Percentiles rank a stretch among this genome's conserved stretches.
Evolutionary conservation across 2,113 vertebrate species (phyloP).

Genomic region (Sinocyclocheilus maitianheensis): DNA sequence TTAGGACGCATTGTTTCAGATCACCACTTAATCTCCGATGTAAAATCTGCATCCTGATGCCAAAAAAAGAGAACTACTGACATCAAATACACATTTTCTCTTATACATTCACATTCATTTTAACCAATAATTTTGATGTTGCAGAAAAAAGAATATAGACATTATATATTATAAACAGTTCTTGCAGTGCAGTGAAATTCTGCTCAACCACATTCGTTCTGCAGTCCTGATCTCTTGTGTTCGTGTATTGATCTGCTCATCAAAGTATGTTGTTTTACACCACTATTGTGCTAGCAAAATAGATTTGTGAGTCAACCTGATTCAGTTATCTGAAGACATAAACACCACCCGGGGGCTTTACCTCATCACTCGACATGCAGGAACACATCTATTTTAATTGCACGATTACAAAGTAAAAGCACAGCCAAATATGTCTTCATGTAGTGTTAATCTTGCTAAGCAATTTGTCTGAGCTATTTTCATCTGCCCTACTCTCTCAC

Average conservation of each 20-base stretch:
- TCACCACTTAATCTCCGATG: neutral
- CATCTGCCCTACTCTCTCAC: neutral
- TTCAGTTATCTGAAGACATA: slow-evolving; percentile 43
- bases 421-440: neutral
- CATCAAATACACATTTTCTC: neutral
- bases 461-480: neutral
- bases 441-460: neutral
- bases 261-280: neutral
- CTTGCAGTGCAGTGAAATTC: neutral
- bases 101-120: neutral
- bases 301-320: slow-evolving; percentile 39
- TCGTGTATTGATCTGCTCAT: neutral
- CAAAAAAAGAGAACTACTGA: neutral
- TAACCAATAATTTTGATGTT: too few relatives aligned
- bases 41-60: neutral
- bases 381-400: slow-evolving; percentile 14
- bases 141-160: neutral
- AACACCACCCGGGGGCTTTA: neutral
- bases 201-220: neutral
- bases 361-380: slow-evolving; percentile 31
- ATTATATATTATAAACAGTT: neutral
- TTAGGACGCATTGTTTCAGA: neutral
- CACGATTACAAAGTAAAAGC: neutral
- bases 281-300: neutral
- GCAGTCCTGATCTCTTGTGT: neutral